Evolutionary conservation across 1,140 invertebrate species (phyloP), one percentile per base, ranked within the genome.

Genomic region (Bilobella aurantiaca): DNA sequence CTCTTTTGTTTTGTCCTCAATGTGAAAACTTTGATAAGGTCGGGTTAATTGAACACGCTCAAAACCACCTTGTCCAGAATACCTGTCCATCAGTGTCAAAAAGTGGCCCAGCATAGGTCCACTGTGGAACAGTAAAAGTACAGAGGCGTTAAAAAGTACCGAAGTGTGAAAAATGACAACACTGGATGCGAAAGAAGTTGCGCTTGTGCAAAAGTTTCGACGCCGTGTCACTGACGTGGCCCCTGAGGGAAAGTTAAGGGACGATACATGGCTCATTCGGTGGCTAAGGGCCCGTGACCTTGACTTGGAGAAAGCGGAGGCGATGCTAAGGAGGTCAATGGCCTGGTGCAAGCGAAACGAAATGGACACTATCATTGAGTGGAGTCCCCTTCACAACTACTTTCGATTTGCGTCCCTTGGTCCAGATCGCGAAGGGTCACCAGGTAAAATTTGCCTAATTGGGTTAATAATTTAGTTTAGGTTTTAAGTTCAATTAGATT

Each of bases 281-380:
- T 61, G 59, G 59, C 59, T 61, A n/a, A 30, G 59, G 21, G 59
- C 59, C 3, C 3, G 59, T 5, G 37, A 61, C 14, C 12, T 61
- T 3, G 31, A 61, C 30, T 46, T 61, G 18, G 59, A 37, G 3
- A 61, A 61, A 27, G 59, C 59, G 5, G 59, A 61, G 27, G 31
- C n/a, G 5, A 37, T 61, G 59, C 30, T 61, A 2, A 27, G 59
- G 8, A 61, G 12, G 21, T 31, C 59, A 8, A 61, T 34, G 31
- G 30, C 25, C n/a, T 61, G 59, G 59, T 14, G 28, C 12, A 3
- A 21, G 8, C 23, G 23, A 29, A 58, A 58, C 21, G 25, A 58
- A 28, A 29, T 58, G 12, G 57, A 58, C 29, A 58, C 57, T 8
- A 58, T 58, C 30, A 28, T 58, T 28, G 3, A 2, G 12, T 58